Evolutionary conservation across 2,113 vertebrate species (phyloP), one percentile per base, ranked within the genome.

Genomic region (Gopherus evgoodei): DNA sequence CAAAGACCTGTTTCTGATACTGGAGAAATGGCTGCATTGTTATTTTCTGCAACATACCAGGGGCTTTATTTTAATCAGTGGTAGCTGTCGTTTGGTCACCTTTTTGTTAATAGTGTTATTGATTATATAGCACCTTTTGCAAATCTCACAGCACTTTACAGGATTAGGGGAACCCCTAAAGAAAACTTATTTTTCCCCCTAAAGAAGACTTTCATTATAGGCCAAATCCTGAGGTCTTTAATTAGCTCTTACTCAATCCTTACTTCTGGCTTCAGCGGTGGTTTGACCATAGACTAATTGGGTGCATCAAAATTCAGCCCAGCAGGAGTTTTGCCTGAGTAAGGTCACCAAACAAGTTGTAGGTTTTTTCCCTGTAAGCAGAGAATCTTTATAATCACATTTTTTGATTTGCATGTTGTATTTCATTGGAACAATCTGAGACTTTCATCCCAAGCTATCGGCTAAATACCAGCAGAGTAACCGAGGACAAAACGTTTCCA

Each of bases 21-120:
- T 82, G 90, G 93, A 19, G 78, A 90, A 89, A 91, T 16, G 47
- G 80, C 88, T 90, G 75, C 50, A 24, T 52, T 83, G 87, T 93
- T 90, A 38, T 90, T 94, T 89, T 88, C 81, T 93, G 90, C 88
- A 89, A 86, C 91, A 88, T 88, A 88, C 89, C 1, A 0, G 90
- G 90, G 95, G 90, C 89, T 94, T 86, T 89, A 3, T 94, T 96
- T 97, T 94, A 95, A 94, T 96, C 94, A 89, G 93, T 92, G 81
- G 90, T 89, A 96, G 89, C 83, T 93, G 89, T 91, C 84, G 53
- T 84, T 94, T 0, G n/a, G 83, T 72, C 94, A 91, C 84, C 80
- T 94, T 96, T 97, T 95, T 86, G 91, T 94, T 97, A 96, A 96
- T 93, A 90, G 90, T 90, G 69, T 96, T 94, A 94, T 93, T 90